Conservation (phyloP, 2,888 invertebrate genomes). For the Caenorhabditis doughertyi region DNA sequence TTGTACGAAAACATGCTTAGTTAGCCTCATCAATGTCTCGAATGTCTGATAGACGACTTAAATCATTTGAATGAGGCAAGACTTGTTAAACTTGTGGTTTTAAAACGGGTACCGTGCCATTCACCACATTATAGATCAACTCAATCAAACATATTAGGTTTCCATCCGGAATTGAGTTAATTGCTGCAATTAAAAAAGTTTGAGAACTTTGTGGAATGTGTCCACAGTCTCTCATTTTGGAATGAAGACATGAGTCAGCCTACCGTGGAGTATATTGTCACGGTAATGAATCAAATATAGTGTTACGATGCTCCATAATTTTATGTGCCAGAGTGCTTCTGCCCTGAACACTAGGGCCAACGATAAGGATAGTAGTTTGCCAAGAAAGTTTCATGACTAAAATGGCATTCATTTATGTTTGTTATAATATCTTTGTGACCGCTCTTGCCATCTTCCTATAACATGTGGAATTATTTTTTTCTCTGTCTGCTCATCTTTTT, state of each 20-base stretch:
- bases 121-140: background rate
- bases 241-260: constrained; percentile 22
- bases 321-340: no score
- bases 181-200: background rate
- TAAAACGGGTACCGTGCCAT: background rate
- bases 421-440: no score
- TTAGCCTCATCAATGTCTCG: background rate
- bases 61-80: background rate
- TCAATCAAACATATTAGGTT: background rate
- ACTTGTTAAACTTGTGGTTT: background rate
- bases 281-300: background rate
- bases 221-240: constrained; percentile 11
- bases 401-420: no score
- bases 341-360: background rate
- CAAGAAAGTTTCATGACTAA: background rate
- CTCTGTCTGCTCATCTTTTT: no score
- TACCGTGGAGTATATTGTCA: constrained; percentile 6
- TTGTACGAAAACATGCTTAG: constrained; percentile 16
- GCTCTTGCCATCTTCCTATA: no score
- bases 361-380: no score
- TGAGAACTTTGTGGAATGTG: background rate
- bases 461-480: no score
- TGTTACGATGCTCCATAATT: no score
- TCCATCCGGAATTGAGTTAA: background rate
- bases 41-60: background rate